These are phyloP conservation scores for Enteromius radiatus DNA, from an alignment of 2,797 vertebrate genomes.

Conservation along the genomic window DNA sequence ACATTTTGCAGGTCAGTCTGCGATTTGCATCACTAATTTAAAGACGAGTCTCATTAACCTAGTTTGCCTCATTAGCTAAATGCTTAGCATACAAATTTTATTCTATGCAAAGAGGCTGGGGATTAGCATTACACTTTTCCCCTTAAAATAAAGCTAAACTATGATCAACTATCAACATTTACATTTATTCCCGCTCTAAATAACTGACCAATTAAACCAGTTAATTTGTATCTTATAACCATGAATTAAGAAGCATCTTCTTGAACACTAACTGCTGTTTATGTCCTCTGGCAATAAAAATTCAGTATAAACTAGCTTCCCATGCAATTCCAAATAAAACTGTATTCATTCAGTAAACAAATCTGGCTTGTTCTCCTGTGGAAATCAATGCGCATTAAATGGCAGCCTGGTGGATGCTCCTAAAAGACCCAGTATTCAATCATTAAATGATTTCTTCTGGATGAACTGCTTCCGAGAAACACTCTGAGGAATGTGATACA, in stretches of 20 bases:
- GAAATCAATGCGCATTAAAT: constrained; percentile 56
- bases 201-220: neutral
- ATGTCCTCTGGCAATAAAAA: neutral
- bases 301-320: neutral
- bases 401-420: constrained; percentile 28
- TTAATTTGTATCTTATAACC: neutral
- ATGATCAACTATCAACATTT: neutral
- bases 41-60: constrained; percentile 52
- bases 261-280: neutral
- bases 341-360: constrained; percentile 40
- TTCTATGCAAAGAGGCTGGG: neutral
- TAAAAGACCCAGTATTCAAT: constrained; percentile 71
- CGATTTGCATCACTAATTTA: constrained; percentile 62
- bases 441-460: constrained; percentile 79
- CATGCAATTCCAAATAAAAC: neutral
- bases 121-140: neutral
- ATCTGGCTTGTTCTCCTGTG: constrained; percentile 46
- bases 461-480: constrained; percentile 68
- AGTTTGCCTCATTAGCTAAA: constrained; percentile 49
- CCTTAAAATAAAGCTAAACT: neutral
- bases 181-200: neutral
- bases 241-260: neutral
- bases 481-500: constrained; percentile 43
- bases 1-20: constrained; percentile 1
- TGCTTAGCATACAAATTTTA: constrained; percentile 11